These are phyloP conservation scores for Spisula subtruncata DNA, from an alignment of 2,888 invertebrate genomes.

Conservation along the genomic window DNA sequence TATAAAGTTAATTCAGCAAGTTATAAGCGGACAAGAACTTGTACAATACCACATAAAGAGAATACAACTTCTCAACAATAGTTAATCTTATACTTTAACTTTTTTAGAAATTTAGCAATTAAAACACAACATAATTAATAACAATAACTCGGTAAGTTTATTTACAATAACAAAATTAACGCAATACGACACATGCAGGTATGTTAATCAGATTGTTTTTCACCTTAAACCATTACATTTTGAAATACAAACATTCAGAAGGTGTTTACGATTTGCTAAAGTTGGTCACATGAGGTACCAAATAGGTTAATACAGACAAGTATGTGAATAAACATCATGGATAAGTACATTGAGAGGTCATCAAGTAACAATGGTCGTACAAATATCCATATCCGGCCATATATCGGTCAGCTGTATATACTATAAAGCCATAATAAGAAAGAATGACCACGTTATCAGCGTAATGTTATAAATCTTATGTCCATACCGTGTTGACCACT, in stretches of 20 bases:
- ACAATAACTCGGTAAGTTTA: background rate
- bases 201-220: background rate
- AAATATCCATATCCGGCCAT: background rate
- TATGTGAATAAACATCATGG: background rate
- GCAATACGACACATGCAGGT: too few relatives aligned
- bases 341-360: background rate
- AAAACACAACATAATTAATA: background rate
- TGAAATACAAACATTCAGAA: background rate
- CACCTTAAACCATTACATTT: background rate
- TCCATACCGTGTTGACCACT: too few relatives aligned
- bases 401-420: slow-evolving; percentile 4
- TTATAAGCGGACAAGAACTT: too few relatives aligned
- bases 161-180: background rate
- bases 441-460: background rate
- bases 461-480: background rate
- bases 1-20: too few relatives aligned
- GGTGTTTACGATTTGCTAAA: background rate
- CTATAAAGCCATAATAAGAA: background rate
- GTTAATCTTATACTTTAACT: too few relatives aligned
- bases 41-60: too few relatives aligned
- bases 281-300: slow-evolving; percentile 11
- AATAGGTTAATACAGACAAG: background rate
- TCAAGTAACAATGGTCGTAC: background rate
- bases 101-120: too few relatives aligned
- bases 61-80: too few relatives aligned